Evolutionary conservation across 2,888 invertebrate genomes (phyloP), one percentile per base, ranked within the genome.

Genomic region (Parnassius glacialis): DNA sequence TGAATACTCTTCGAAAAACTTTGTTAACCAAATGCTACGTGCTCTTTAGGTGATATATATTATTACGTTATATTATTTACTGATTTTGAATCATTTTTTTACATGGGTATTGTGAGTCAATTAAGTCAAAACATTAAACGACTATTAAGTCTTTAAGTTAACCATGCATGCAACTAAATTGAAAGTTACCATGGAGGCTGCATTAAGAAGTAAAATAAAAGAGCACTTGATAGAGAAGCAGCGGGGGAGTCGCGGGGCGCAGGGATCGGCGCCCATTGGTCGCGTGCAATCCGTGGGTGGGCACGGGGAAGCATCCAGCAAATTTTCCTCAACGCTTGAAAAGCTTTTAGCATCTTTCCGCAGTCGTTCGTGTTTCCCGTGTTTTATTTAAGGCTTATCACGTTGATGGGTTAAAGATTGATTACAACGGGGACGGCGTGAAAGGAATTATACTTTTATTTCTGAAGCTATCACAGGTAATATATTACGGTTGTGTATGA

Each of bases 321-420:
- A 79, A 78, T 81, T 88, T 89, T 85, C 83, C 83, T 72, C 71
- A 70, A 68, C 74, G 68, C 74, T 80, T 74, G 76, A 84, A 89
- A 90, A 88, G 87, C 90, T 90, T 90, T 90, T 89, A 90, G 80
- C 85, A 80, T 84, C 84, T 83, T 79, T 74, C 78, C 12, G n/a
- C 20, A 45, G 45, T 9, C 9, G 11, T 52, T n/a, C 41, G 25
- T 2, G n/a, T 45, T 44, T 44, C 20, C 25, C 11, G 12, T 44
- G 11, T 9, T 54, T 54, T 53, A 53, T 43, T 43, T 53, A 10
- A 44, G 44, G 20, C 2, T 9, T 44, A 9, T 42, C 9, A 68
- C 70, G 74, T 78, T 80, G 75, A 72, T 69, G 68, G 66, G 61
- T 71, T 74, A 76, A 81, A 79, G 83, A 83, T 80, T 81, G 83